Conservation (phyloP, 2,888 invertebrate species). For the Sarcophaga carnaria region DNA sequence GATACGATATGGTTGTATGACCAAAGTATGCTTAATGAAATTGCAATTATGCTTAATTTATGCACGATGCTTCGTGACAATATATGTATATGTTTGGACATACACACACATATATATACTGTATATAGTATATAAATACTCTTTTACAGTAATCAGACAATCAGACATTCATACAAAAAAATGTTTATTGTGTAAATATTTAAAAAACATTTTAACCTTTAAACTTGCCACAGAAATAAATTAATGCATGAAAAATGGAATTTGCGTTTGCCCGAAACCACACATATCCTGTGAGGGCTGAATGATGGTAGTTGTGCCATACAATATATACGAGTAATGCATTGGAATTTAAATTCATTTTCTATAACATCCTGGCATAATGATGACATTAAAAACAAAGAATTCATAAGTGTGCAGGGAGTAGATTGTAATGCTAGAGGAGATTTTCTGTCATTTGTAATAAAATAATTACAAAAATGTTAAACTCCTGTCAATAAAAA, state of each 20-base stretch:
- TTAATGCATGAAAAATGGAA: constrained; percentile 18
- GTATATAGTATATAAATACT: background rate
- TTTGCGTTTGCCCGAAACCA: background rate
- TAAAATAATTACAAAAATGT: constrained; percentile 58
- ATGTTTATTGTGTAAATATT: constrained; percentile 46
- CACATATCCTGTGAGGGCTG: background rate
- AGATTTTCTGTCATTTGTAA: constrained; percentile 50
- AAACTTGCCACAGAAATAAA: constrained; percentile 30
- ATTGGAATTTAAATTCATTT: too few species aligned
- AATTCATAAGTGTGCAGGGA: background rate
- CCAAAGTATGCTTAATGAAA: constrained; percentile 53
- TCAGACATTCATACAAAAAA: background rate
- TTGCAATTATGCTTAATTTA: constrained; percentile 64
- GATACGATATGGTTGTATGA: background rate
- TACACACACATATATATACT: background rate
- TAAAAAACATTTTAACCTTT: constrained; percentile 55
- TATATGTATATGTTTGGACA: background rate
- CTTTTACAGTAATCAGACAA: background rate
- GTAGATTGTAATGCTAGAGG: background rate
- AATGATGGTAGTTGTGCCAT: too few species aligned
- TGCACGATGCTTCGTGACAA: constrained; percentile 31
- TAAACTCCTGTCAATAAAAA: constrained; percentile 1
- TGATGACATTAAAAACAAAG: constrained; percentile 18
- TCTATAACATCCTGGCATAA: constrained; percentile 11
- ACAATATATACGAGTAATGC: too few species aligned